Conservation (phyloP, 2,797 vertebrate species). For the Chelidonichthys spinosus region DNA sequence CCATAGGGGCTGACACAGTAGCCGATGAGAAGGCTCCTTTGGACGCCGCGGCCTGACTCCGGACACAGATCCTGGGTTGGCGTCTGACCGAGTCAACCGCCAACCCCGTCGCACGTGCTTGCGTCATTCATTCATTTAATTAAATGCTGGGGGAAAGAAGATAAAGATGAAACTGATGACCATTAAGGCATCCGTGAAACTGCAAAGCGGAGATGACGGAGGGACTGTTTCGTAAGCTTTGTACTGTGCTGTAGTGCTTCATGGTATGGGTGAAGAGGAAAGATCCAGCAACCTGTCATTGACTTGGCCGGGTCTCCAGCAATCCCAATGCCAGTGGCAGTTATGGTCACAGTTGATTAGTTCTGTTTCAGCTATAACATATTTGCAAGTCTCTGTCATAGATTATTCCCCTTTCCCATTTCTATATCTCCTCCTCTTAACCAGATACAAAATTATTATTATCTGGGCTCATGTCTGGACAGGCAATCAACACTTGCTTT, state of each 20-base stretch:
- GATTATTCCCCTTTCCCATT: slow-evolving; percentile 17
- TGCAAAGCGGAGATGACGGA: slow-evolving; percentile 34
- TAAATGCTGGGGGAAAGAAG: slow-evolving; percentile 26
- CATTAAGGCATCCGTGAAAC: slow-evolving; percentile 15
- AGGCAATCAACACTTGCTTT: slow-evolving; percentile 62
- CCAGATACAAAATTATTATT: slow-evolving; percentile 53
- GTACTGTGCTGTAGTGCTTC: slow-evolving; percentile 35
- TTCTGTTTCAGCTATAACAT: slow-evolving; percentile 54
- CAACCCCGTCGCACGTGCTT: slow-evolving; percentile 21
- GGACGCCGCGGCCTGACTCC: slow-evolving; percentile 43
- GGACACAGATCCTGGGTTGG: slow-evolving; percentile 24
- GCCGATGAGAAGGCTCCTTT: slow-evolving; percentile 66
- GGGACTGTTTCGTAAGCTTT: slow-evolving; percentile 41
- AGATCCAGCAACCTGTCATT: slow-evolving; percentile 75
- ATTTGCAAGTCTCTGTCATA: slow-evolving; percentile 40
- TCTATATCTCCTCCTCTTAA: slow-evolving; percentile 25
- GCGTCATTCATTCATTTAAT: slow-evolving; percentile 44
- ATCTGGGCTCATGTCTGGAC: slow-evolving; percentile 53
- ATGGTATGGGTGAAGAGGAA: slow-evolving; percentile 47
- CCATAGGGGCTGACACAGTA: slow-evolving; percentile 78
- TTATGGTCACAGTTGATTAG: slow-evolving; percentile 60
- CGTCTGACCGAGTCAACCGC: slow-evolving; percentile 43
- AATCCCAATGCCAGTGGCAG: slow-evolving; percentile 55
- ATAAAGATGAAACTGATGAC: not conserved
- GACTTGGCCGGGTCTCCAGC: slow-evolving; percentile 54